Evolutionary conservation across 2,113 vertebrate genomes (phyloP), one percentile per base, ranked within the genome.

Genomic region (Pontoporia blainvillei): DNA sequence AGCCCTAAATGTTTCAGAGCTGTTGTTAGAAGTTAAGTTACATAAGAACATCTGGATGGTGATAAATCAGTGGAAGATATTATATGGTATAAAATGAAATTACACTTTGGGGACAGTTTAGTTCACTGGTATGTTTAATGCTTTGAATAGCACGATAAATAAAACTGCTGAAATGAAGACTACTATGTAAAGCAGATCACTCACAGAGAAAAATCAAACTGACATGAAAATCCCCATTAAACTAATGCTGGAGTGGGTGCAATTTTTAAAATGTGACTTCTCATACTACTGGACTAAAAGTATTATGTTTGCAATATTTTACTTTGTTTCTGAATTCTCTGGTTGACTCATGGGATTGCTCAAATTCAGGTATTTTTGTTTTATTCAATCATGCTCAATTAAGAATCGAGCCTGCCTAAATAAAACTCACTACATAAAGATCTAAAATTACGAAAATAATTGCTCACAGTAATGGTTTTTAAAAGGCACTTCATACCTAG

Each of bases 81-180:
- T 78, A 97, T 54, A 95, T 86, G 95, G 94, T 96, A 95, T 59
- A 46, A 98, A 98, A 98, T 76, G 88, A 94, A 98, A 98, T 98
- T 97, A 91, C 82, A 88, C 90, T 98, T 95, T 49, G 96, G 76
- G 67, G 96, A 61, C 78, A 97, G 91, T 86, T 84, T 96, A 97
- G 96, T 96, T 94, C 96, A 97, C 72, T 95, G 89, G 91, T 96
- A 79, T 59, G 90, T 95, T 98, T 98, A 96, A 90, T 34, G 62
- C 91, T 98, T 97, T 97, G 97, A 94, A n/a, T 15, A 86, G 72
- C 83, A 39, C 1, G 34, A 89, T 91, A 90, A 94, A 87, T 44
- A 96, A 96, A 95, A 84, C 96, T 98, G 92, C 92, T 97, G 72
- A 95, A 98, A 96, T 72, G 25, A 96, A 94, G 94, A 96, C 49